A percentile compares a stretch with the other conserved stretches of the same genome.
These are phyloP conservation scores for Anadara kagoshimensis DNA, from an alignment of 1,140 invertebrate species.

Conservation along the genomic window DNA sequence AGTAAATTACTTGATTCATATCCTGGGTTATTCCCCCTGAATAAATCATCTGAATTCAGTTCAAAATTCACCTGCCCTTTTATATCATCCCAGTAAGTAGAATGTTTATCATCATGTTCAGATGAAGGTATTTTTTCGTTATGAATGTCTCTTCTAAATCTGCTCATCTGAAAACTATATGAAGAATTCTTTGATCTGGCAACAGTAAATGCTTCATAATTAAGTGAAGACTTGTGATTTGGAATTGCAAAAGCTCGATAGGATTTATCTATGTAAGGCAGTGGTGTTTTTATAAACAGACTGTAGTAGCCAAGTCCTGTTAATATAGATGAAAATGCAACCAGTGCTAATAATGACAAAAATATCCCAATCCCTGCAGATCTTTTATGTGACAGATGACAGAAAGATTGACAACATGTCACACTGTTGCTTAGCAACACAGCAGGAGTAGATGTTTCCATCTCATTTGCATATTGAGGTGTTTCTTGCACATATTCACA, in stretches of 20 bases:
- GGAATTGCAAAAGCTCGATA: constrained; percentile 66
- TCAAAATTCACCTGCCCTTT: not conserved
- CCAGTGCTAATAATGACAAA: constrained; percentile 37
- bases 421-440: not conserved
- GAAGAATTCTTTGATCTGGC: constrained; percentile 45
- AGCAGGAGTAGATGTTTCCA: not conserved
- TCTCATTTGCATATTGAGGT: not conserved
- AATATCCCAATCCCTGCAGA: constrained; percentile 32
- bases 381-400: constrained; percentile 6
- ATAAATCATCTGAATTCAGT: not conserved
- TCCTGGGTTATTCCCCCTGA: not conserved
- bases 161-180: not conserved
- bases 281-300: constrained; percentile 48
- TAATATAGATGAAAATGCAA: constrained; percentile 34
- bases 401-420: not conserved
- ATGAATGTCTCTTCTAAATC: not conserved
- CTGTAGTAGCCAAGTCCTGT: constrained; percentile 52
- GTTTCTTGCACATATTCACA: not conserved
- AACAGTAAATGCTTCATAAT: constrained; percentile 52
- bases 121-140: not conserved
- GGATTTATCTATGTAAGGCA: constrained; percentile 63
- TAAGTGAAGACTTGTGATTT: constrained; percentile 58
- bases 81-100: not conserved
- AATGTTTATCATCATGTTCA: constrained; percentile 4
- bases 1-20: not conserved